phyloP scores from a whole-genome alignment of 92 coral and sea anemone genomes.

The Porites rus region DNA sequence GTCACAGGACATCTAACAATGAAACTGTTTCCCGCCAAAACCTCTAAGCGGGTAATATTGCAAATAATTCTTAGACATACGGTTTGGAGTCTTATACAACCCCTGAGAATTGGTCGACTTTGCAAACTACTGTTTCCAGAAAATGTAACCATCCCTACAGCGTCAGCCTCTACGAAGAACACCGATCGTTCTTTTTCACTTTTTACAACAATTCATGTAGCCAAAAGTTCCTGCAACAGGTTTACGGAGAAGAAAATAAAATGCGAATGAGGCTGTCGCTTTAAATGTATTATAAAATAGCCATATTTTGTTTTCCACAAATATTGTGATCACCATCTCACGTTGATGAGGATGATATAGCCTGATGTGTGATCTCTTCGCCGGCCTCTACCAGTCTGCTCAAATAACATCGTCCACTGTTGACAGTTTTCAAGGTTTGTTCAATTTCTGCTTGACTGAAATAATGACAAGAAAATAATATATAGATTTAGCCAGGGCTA shows the following conservation, averaged over 20 bases:
- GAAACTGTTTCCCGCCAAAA: too few relatives aligned
- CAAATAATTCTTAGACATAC: too few relatives aligned
- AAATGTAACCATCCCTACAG: too few relatives aligned
- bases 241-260: background rate
- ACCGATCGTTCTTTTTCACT: too few relatives aligned
- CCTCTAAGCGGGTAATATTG: too few relatives aligned
- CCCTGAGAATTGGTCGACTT: too few relatives aligned
- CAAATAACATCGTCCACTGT: constrained; percentile 50
- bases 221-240: background rate
- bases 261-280: background rate
- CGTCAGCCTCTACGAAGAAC: background rate
- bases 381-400: constrained; percentile 56
- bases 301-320: background rate
- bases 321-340: background rate
- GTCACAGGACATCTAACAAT: too few relatives aligned
- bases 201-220: too few relatives aligned
- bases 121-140: too few relatives aligned
- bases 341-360: background rate
- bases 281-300: constrained; percentile 8
- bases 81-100: too few relatives aligned
- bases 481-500: too few relatives aligned
- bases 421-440: constrained; percentile 33
- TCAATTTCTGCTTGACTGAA: constrained; percentile 51
- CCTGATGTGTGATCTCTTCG: constrained; percentile 22
- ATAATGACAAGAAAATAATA: background rate